These are phyloP conservation scores for Drosophila pseudoobscura DNA, from an alignment of 1,140 invertebrate genomes.

Conservation along the genomic window DNA sequence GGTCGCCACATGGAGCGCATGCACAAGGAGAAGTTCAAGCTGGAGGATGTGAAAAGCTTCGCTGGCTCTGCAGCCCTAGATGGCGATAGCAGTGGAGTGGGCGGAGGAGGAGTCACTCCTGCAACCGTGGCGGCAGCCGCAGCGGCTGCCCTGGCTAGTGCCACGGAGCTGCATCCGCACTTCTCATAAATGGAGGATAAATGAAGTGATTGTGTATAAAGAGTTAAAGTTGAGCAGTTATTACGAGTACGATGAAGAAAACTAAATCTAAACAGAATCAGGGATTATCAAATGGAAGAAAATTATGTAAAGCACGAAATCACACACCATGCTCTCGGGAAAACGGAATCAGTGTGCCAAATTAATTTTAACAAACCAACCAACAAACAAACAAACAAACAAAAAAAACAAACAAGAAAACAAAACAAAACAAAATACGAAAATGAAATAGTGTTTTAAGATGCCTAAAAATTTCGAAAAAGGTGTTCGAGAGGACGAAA, in stretches of 20 bases:
- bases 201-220: slow-evolving; percentile 31
- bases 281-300: slow-evolving; percentile 54
- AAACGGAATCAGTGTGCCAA: slow-evolving; percentile 82
- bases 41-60: slow-evolving; percentile 76
- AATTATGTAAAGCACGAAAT: slow-evolving; percentile 25
- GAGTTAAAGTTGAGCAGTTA: slow-evolving; percentile 56
- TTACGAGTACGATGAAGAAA: slow-evolving; percentile 39
- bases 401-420: slow-evolving; percentile 8
- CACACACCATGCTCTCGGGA: slow-evolving; percentile 78
- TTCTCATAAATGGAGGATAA: slow-evolving; percentile 57
- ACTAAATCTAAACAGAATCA: slow-evolving; percentile 59
- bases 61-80: slow-evolving; percentile 39
- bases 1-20: slow-evolving; percentile 93
- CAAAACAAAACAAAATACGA: slow-evolving; percentile 36
- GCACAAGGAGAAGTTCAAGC: slow-evolving; percentile 89
- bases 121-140: slow-evolving; percentile 49
- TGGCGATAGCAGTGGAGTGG: slow-evolving; percentile 25
- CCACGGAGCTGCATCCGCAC: slow-evolving; percentile 70
- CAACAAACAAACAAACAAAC: slow-evolving; percentile 22
- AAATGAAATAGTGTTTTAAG: slow-evolving; percentile 61
- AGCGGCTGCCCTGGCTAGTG: slow-evolving; percentile 56
- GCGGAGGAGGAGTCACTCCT: slow-evolving; percentile 15
- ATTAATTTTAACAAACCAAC: slow-evolving; percentile 59
- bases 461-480: slow-evolving; percentile 55
- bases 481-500: slow-evolving; percentile 31